Conservation (phyloP, 2,888 invertebrate species). For the Sepioteuthis lessoniana region DNA sequence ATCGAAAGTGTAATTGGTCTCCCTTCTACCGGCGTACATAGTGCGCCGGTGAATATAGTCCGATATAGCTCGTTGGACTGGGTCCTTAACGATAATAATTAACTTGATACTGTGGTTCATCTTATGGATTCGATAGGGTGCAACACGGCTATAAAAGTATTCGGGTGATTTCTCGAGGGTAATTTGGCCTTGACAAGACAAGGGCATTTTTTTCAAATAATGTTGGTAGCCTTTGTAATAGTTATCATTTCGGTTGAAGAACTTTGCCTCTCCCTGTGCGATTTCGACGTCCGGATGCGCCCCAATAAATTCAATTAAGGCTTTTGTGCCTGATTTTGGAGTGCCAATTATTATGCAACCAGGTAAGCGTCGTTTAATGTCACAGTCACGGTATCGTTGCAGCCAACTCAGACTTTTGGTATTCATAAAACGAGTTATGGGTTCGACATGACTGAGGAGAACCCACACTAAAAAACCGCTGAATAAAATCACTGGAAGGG, state of each 20-base stretch:
- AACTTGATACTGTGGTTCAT: constrained; percentile 93
- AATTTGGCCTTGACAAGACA: constrained; percentile 90
- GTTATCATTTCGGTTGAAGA: constrained; percentile 76
- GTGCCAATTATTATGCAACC: constrained; percentile 46
- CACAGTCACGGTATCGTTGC: not conserved
- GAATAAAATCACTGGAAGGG: not conserved
- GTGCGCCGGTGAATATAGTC: constrained; percentile 93
- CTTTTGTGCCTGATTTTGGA: constrained; percentile 44
- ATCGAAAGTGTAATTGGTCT: constrained; percentile 59
- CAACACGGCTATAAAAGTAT: constrained; percentile 94
- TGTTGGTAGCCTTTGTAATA: constrained; percentile 91
- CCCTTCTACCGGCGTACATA: not conserved
- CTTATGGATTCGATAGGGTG: constrained; percentile 90
- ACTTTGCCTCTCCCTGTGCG: constrained; percentile 41
- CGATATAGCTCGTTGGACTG: constrained; percentile 93
- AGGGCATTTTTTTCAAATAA: constrained; percentile 90
- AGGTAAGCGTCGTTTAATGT: not conserved
- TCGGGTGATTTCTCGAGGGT: constrained; percentile 97
- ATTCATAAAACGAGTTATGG: not conserved
- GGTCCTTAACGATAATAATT: constrained; percentile 94
- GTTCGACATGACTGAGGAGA: not conserved
- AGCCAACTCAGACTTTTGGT: not conserved
- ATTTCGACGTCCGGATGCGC: constrained; percentile 13
- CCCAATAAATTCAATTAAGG: constrained; percentile 42
- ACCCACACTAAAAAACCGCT: not conserved